A percentile compares a stretch with the other conserved stretches of the same genome.
Conservation (phyloP, 2,888 invertebrate species). For the Tanytarsus gracilentus region DNA sequence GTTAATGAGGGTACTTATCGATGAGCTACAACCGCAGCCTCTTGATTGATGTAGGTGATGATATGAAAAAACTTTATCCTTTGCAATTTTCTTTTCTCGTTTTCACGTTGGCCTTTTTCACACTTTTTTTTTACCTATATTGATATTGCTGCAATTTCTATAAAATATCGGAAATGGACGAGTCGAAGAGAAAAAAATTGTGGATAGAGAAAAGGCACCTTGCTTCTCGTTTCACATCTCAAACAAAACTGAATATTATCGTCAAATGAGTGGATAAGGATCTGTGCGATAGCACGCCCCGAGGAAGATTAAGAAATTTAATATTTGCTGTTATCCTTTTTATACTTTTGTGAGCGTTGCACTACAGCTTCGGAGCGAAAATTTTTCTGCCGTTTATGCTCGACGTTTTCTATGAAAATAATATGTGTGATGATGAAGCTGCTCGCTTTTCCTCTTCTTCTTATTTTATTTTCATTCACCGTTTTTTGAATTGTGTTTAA, state of each 20-base stretch:
- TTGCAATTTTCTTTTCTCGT: too few species aligned
- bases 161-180: background rate
- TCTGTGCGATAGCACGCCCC: slow-evolving; percentile 16
- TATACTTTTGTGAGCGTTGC: slow-evolving; percentile 11
- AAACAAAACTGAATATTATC: slow-evolving; percentile 22
- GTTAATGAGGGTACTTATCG: slow-evolving; percentile 10
- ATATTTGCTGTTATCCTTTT: slow-evolving; percentile 27
- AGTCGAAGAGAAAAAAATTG: background rate
- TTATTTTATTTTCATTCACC: background rate
- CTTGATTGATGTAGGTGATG: too few species aligned
- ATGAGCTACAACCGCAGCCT: too few species aligned
- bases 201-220: slow-evolving; percentile 1
- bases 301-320: slow-evolving; percentile 24
- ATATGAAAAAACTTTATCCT: too few species aligned
- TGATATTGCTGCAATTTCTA: background rate
- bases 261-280: slow-evolving; percentile 5
- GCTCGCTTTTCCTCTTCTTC: background rate
- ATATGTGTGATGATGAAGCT: background rate
- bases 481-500: background rate
- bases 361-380: background rate
- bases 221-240: slow-evolving; percentile 14
- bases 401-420: background rate
- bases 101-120: too few species aligned
- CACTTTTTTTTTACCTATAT: background rate
- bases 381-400: slow-evolving; percentile 2